Base-by-base conservation (phyloP, 2,888 invertebrate genomes). In the Hoplodrina ambigua region DNA sequence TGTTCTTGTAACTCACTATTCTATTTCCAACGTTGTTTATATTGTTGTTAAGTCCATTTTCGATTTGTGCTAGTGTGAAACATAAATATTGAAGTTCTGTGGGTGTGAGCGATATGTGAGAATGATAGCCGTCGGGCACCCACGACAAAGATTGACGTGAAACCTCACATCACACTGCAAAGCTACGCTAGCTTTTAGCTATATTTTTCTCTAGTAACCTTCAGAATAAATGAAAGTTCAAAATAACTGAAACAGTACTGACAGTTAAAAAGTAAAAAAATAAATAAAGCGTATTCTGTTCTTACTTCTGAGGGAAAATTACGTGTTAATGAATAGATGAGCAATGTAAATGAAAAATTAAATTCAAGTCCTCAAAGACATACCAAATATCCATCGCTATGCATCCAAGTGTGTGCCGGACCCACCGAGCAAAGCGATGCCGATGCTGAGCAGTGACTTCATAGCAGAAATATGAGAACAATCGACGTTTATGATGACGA, bases 21-120 rank as follows among this genome's bases (percentile, higher is more conserved):
- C 55, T 6, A 79, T 61, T 78, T 52, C 60, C 30, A 52, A 54
- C 76, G 61, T 71, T 83, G 76, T 17, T 0, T 0, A 0, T 5
- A 37, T 58, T 11, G 8, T 0, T 5, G 54, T 68, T 82, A 64
- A 69, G 64, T 46, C 62, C 20, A 52, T 25, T 72, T 72, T 63
- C 25, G 6, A 13, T 1, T 11, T 8, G 10, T 10, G n/a, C 50
- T 17, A 58, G 13, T 54, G 50, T 58, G 52, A 70, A 58, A 54
- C 68, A 70, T 73, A 78, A 55, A 72, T 80, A 71, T 77, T 78
- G 44, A 66, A 66, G 69, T 75, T 75, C 65, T 62, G 88, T 89
- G 88, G 88, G 88, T 84, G 90, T 87, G 81, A 85, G 80, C 79
- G 85, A 85, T 85, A 83, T 83, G 85, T 80, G 84, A 82, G 85